Base-by-base conservation (phyloP, 2,113 vertebrate genomes). In the Stercorarius parasiticus region DNA sequence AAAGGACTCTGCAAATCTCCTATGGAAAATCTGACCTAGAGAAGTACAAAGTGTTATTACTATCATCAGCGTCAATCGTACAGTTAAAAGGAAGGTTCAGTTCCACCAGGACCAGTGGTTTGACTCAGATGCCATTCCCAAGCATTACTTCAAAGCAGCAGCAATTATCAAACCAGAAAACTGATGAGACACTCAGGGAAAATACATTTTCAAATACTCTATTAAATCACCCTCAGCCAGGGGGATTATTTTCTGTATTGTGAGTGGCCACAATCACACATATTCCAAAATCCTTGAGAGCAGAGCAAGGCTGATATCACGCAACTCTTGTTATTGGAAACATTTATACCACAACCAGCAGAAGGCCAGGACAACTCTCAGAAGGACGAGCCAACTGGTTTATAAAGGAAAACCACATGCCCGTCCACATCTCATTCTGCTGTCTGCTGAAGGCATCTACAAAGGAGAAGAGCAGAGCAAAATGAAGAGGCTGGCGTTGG, bases 271-370 rank as follows among this genome's bases (percentile, higher is more conserved):
- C 15, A 16, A 59, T 25, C 56, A 52, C 85, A 64, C 25, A 17
- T 9, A 21, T 45, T 40, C 73, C 62, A 34, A 2, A 84, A 43
- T 2, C 62, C 36, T 16, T 18, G 42, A 73, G 40, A 88, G 30
- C 72, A 64, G 40, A 56, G 59, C 36, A 47, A 45, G 45, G 40
- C 55, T 32, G 29, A 53, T 11, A 47, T 17, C 27, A 27, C 9
- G 0, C 1, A 0, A 4, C 47, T 42, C 42, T 18, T 16, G 14
- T 26, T 8, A 38, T 11, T n/a, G 78, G 36, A 47, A 74, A n/a
- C n/a, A 32, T 1, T 4, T 23, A 23, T 4, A 6, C 32, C 47
- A 19, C 1, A 9, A 36, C 1, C 32, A 88, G 65, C 42, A 71
- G 65, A 56, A 42, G 5, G 50, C 17, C 59, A 82, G 53, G 50